phyloP scores from a whole-genome alignment of 2,888 invertebrate genomes.

The Exocentrus adspersus region DNA sequence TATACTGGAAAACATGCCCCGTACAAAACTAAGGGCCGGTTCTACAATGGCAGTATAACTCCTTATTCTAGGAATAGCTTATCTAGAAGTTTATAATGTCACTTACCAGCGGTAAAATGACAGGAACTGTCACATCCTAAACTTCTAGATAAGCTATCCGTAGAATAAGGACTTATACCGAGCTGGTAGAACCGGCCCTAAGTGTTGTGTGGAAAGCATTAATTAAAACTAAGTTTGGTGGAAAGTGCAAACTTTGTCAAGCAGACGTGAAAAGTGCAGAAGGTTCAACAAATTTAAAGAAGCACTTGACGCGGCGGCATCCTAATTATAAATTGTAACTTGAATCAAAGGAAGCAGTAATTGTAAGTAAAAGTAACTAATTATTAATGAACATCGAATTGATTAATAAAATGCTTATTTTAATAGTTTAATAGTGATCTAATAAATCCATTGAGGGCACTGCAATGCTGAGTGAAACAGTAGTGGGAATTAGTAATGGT shows the following conservation, averaged over 20 bases:
- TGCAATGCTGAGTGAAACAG: too few relatives aligned
- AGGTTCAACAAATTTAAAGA: background rate
- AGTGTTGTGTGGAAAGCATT: background rate
- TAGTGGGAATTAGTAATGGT: too few relatives aligned
- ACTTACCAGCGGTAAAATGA: too few relatives aligned
- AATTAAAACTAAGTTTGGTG: background rate
- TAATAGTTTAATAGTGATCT: background rate
- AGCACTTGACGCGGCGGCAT: background rate
- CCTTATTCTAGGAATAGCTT: too few relatives aligned
- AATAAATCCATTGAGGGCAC: background rate
- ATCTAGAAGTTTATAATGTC: too few relatives aligned
- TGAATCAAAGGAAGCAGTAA: background rate
- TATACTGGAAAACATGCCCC: background rate
- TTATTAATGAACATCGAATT: background rate
- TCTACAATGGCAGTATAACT: too few relatives aligned
- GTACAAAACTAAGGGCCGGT: too few relatives aligned
- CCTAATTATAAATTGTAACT: background rate
- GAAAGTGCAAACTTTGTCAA: background rate
- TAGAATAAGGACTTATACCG: too few relatives aligned
- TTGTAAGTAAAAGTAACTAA: background rate
- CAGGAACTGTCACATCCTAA: too few relatives aligned
- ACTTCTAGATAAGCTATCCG: too few relatives aligned
- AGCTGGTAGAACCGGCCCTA: too few relatives aligned
- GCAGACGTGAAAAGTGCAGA: background rate
- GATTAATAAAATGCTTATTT: background rate